Conservation (phyloP, 2,888 invertebrate genomes). For the Lingula anatina region DNA sequence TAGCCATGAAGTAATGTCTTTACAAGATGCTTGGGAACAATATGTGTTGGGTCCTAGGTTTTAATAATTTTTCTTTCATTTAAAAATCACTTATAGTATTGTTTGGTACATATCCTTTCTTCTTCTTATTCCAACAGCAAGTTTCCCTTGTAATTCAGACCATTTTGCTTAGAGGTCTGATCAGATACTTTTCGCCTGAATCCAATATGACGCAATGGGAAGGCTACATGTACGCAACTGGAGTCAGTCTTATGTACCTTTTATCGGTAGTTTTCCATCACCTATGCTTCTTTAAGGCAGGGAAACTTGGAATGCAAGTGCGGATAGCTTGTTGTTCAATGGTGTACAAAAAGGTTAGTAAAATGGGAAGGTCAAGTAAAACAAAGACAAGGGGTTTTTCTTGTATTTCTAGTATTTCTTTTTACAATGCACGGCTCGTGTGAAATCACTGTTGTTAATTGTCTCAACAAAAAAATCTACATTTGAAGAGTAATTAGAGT, state of each 20-base stretch:
- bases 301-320: slow-evolving; percentile 16
- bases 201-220: slow-evolving; percentile 10
- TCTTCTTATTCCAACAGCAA: slow-evolving; percentile 33
- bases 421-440: too few species aligned
- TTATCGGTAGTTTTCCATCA: slow-evolving; percentile 11
- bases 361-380: not conserved
- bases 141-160: slow-evolving; percentile 44
- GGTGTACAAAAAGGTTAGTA: slow-evolving; percentile 16
- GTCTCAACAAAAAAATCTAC: too few species aligned
- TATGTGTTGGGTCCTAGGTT: too few species aligned
- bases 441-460: too few species aligned
- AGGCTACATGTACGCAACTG: slow-evolving; percentile 13
- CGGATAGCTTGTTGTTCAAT: slow-evolving; percentile 15
- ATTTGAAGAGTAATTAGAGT: too few species aligned
- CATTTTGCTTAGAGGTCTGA: slow-evolving; percentile 46
- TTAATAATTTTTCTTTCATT: too few species aligned
- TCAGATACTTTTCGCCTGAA: slow-evolving; percentile 39
- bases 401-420: slow-evolving; percentile 12
- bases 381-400: not conserved
- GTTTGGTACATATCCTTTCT: too few species aligned
- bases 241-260: slow-evolving; percentile 8
- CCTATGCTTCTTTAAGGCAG: slow-evolving; percentile 13
- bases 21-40: too few species aligned
- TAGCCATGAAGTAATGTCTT: too few species aligned
- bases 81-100: too few species aligned